Base-by-base conservation (phyloP, 2,113 vertebrate genomes). In the Corythornis vintsioides region DNA sequence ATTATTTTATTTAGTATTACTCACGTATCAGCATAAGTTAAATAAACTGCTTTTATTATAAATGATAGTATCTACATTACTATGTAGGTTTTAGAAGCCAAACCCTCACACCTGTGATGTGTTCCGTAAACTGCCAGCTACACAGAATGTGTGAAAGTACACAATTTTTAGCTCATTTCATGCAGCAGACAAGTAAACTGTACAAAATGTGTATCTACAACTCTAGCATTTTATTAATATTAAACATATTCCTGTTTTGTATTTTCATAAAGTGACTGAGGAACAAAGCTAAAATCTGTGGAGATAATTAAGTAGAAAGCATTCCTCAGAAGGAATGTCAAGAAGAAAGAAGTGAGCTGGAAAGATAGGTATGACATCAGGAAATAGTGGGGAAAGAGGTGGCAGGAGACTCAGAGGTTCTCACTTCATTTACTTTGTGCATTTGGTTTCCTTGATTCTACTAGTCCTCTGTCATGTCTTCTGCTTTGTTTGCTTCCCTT, bases 171-270 rank as follows among this genome's bases (percentile, higher is more conserved):
- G n/a, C 26, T 70, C 9, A 63, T 52, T 59, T n/a, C n/a, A 42
- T n/a, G 69, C 33, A 67, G 42, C 22, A 78, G 65, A 65, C 22
- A 64, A 31, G 11, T 70, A 47, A 86, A 18, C 7, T 29, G 25
- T 22, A 43, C 16, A 71, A 3, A 38, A 2, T 42, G 7, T 35
- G 4, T 3, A 21, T 71, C 65, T 60, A 11, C 0, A 1, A 26
- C 26, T 73, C 33, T 33, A 53, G 7, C 33, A 16, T 13, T 83
- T 10, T 26, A 65, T 78, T 82, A 56, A 17, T 63, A 42, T 20
- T 17, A 17, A 82, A 60, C 19, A 48, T 48, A 69, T n/a, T 83
- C 64, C 47, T 43, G 11, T 35, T 72, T 20, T 55, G 6, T 67
- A 52, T 84, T 31, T 10, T 75, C 47, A 50, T 29, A 48, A 47